phyloP scores from a whole-genome alignment of 2,888 invertebrate species.

The Machimus rusticus region DNA sequence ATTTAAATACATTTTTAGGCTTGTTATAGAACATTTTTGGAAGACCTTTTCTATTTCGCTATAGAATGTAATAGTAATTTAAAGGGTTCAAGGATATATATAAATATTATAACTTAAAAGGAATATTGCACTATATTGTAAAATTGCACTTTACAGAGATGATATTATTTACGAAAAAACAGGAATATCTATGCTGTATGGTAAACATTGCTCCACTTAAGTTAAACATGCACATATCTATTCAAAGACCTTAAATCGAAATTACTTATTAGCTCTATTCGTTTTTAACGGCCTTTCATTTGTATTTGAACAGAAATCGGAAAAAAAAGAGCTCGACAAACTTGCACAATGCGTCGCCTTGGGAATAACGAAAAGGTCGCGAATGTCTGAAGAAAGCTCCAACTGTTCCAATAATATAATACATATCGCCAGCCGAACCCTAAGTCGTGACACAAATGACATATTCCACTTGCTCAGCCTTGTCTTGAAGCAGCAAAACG shows the following conservation, averaged over 20 bases:
- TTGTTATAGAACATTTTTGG: too few species aligned
- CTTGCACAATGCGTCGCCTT: neutral
- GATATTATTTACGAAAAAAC: too few species aligned
- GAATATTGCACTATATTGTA: too few species aligned
- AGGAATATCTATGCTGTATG: neutral
- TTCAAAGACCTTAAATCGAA: neutral
- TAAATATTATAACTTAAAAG: too few species aligned
- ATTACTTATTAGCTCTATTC: neutral
- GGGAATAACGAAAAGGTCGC: neutral
- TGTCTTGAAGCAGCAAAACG: neutral
- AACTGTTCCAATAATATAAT: neutral
- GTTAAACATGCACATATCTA: neutral
- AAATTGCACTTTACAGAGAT: neutral
- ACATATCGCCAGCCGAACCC: neutral
- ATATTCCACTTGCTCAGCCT: conserved; percentile 6
- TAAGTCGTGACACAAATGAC: conserved; percentile 23
- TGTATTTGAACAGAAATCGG: neutral
- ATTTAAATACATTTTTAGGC: too few species aligned
- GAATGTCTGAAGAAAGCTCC: neutral
- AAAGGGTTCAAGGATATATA: too few species aligned
- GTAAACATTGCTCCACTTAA: neutral
- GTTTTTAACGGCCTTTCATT: neutral
- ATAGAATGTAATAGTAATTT: too few species aligned
- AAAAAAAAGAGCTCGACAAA: neutral
- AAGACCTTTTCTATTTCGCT: too few species aligned